Evolutionary conservation across 2,113 vertebrate species (phyloP), one percentile per base, ranked within the genome.

Genomic region (Thryonomys swinderianus): DNA sequence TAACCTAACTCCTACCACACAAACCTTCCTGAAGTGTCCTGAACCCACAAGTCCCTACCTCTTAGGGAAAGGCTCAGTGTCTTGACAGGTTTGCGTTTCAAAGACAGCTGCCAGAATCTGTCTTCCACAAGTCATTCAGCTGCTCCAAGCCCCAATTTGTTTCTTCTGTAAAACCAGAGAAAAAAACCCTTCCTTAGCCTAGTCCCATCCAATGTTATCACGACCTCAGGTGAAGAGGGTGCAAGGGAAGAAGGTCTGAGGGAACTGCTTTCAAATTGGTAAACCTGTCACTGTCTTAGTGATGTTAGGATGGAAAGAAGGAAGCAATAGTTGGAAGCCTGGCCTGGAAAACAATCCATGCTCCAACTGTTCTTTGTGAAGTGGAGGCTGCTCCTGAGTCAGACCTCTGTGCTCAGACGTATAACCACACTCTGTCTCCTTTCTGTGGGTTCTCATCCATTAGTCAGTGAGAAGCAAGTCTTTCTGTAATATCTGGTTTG

Each of bases 361-460:
- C 23, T 6, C 14, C 61, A 10, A 18, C 88, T 40, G n/a, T 13
- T 13, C 23, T 3, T 16, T 16, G 13, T 16, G 16, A 21, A 4
- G 32, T 32, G 27, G 11, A 87, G 48, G 55, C 20, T 42, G 13
- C 0, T 32, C 23, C 45, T 4, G 27, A 64, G 53, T 40, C 37
- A 59, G 64, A 0, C 5, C 62, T 18, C 0, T 3, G 3, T 40
- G 13, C 3, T 73, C 69, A 37, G 27, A 12, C 16, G 0, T 6
- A 32, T 55, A 34, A 55, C 23, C 30, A 57, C 21, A 37, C 78
- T n/a, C 69, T 20, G 21, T n/a, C 40, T 21, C 66, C 25, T 53
- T 27, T 81, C 2, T n/a, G n/a, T 17, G 14, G 25, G n/a, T 45
- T 21, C 8, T 76, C 30, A 23, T 27, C 18, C 30, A 78, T 83